Evolutionary conservation across 1,140 invertebrate species (phyloP).

Genomic region (Aphelinus atriplicis): DNA sequence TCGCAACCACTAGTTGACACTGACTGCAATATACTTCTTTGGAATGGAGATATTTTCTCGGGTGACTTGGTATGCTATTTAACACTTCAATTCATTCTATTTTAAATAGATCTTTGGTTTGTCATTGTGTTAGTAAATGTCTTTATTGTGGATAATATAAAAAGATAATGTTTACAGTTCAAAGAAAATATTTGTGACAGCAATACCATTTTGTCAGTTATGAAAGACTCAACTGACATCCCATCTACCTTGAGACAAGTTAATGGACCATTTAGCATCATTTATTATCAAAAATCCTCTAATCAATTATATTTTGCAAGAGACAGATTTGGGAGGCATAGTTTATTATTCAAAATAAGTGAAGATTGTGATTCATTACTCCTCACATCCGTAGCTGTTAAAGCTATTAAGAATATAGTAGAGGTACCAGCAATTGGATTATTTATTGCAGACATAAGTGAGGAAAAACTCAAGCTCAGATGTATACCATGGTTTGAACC

Average conservation of each 20-base stretch:
- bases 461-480: conserved; percentile 58
- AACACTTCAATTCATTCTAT: background rate
- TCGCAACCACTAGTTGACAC: conserved; percentile 71
- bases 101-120: background rate
- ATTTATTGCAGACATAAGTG: conserved; percentile 71
- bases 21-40: conserved; percentile 73
- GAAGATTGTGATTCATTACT: conserved; percentile 58
- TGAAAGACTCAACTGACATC: conserved; percentile 60
- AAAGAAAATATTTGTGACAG: conserved; percentile 60
- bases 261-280: conserved; percentile 85
- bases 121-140: conserved; percentile 1
- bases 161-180: conserved; percentile 46
- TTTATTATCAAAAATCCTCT: conserved; percentile 76
- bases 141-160: conserved; percentile 5
- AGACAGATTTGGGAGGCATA: conserved; percentile 86
- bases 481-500: conserved; percentile 60
- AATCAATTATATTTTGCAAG: conserved; percentile 83
- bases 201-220: conserved; percentile 53
- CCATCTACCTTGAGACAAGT: conserved; percentile 66
- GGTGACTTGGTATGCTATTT: conserved; percentile 58
- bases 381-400: conserved; percentile 71
- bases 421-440: conserved; percentile 82
- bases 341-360: conserved; percentile 76
- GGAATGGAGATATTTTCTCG: conserved; percentile 86
- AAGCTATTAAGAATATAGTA: conserved; percentile 66